phyloP scores from a whole-genome alignment of 2,113 vertebrate species.

The Myotis lucifugus region DNA sequence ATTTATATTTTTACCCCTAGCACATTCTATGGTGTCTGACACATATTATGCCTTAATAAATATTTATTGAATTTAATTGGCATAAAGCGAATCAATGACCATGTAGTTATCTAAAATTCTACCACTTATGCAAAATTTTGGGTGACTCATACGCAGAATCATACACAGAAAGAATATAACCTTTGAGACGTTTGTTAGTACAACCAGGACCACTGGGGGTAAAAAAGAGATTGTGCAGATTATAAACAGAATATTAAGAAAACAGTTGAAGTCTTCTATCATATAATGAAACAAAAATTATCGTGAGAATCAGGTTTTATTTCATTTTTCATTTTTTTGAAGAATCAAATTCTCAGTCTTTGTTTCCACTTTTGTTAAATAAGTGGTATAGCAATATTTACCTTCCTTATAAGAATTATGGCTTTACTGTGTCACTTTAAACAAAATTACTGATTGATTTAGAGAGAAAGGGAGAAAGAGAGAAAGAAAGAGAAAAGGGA shows the following conservation, averaged over 20 bases:
- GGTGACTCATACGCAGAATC: background rate
- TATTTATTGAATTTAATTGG: constrained; percentile 29
- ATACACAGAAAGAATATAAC: background rate
- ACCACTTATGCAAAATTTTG: background rate
- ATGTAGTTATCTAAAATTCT: background rate
- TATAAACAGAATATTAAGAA: background rate
- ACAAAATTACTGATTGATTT: background rate
- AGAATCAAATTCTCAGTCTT: background rate
- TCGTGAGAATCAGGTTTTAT: background rate
- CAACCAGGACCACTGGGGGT: background rate
- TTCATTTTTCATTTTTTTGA: background rate
- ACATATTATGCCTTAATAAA: constrained; percentile 50
- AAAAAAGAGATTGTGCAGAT: background rate
- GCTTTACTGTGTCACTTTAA: background rate
- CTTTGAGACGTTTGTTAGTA: background rate
- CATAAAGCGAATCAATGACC: background rate
- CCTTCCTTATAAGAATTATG: background rate
- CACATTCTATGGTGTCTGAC: background rate
- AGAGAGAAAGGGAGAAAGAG: background rate
- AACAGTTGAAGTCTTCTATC: background rate
- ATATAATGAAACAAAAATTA: background rate
- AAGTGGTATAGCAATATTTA: background rate
- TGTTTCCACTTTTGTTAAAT: background rate
- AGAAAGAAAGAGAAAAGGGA: background rate
- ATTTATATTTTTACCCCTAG: background rate